Conservation (phyloP, 2,113 vertebrate species). For the Notothenia rossii region DNA sequence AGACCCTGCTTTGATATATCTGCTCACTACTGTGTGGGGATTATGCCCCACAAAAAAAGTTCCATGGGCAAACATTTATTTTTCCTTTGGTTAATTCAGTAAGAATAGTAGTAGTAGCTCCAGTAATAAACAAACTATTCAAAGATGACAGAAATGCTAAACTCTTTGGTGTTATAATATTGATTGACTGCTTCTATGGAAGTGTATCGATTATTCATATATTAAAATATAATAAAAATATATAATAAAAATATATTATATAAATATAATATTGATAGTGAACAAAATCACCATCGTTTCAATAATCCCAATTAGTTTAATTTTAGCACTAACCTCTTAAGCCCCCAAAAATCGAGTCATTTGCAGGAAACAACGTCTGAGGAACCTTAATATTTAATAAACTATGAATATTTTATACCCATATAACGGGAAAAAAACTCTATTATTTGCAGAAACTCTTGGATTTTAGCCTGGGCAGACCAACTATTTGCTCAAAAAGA, state of each 20-base stretch:
- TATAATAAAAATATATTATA: background rate
- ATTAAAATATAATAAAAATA: background rate
- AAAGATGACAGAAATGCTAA: background rate
- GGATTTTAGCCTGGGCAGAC: too few species aligned
- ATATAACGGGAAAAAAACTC: too few species aligned
- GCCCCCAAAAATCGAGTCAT: too few species aligned
- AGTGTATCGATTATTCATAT: background rate
- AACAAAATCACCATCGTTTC: background rate
- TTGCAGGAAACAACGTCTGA: too few species aligned
- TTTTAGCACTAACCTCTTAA: background rate
- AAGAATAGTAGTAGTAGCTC: conserved; percentile 25
- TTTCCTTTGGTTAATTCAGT: conserved; percentile 32
- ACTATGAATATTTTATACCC: too few species aligned
- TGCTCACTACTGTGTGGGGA: conserved; percentile 56
- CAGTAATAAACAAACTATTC: conserved; percentile 34
- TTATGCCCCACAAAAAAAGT: conserved; percentile 58
- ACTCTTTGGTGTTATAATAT: background rate
- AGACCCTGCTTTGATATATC: conserved; percentile 55
- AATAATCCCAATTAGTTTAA: background rate
- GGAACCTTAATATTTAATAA: too few species aligned
- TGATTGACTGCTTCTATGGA: background rate
- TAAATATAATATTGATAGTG: background rate
- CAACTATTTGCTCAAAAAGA: too few species aligned
- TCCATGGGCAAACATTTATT: conserved; percentile 35
- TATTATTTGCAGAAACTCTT: too few species aligned